Evolutionary conservation across 2,113 vertebrate species (phyloP), one percentile per base, ranked within the genome.

Genomic region (Salvator merianae): DNA sequence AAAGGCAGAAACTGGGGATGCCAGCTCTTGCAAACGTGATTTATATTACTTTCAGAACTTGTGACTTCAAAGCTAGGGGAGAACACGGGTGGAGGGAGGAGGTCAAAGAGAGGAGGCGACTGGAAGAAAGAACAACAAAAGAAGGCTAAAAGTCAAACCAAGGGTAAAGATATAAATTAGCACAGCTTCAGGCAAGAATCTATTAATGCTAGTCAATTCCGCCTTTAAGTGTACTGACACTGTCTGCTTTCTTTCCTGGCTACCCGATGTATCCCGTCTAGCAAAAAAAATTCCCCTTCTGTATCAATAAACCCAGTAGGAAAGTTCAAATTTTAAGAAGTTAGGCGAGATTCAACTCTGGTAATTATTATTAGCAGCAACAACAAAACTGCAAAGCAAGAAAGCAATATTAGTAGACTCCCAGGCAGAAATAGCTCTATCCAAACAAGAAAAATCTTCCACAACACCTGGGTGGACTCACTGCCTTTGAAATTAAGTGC

Each of bases 111-210:
- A 91, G 87, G 93, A 95, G 90, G 86, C 77, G 91, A 89, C 86
- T 47, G 89, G 91, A 94, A 93, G 90, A 91, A 95, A 91, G n/a
- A 5, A 77, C n/a, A 89, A 94, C 91, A 94, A 93, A 94, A 93
- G 91, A 40, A 92, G 91, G 93, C 69, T 89, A 89, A 90, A 91
- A 86, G 94, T 95, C 95, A 96, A 95, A 94, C 71, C 90, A 94
- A 92, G 93, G 90, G 87, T 92, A 94, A 92, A 93, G 87, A 92
- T 85, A 93, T 78, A 93, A 93, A 92, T 91, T 93, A 87, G 83
- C 80, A 84, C 36, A 78, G 88, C 91, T 87, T 89, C 89, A 90
- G 88, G 91, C 91, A 93, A 65, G 85, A 91, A 91, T 93, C 90
- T 91, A 91, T 93, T 93, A 91, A 53, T 59, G 77, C 40, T 91